Evolutionary conservation across 2,797 vertebrate species (phyloP), one percentile per base, ranked within the genome.

Genomic region (Carapus acus): DNA sequence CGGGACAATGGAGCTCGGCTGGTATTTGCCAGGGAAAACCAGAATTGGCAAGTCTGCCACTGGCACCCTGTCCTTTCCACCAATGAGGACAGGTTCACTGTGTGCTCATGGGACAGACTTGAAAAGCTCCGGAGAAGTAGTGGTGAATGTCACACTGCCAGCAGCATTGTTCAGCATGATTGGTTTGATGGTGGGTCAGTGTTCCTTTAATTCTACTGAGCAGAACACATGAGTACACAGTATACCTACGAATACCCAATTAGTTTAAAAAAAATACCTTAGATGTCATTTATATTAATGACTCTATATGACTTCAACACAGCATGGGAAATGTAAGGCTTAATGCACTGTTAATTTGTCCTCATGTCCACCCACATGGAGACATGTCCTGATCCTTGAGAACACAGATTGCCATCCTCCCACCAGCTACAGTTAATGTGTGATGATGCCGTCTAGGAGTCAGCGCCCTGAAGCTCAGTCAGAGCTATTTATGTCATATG

Each of bases 341-440:
- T 37, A 50, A 49, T n/a, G n/a, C 62, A n/a, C 59, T 38, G 62
- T 43, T 49, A 65, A 19, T 54, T 71, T 71, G 71, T 82, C 74
- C 74, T 78, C 77, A 76, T 39, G 60, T 60, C 64, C 60, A 8
- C 56, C 49, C 71, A 61, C 46, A 31, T 77, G 69, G 79, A 76
- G 81, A 79, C 81, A 83, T n/a, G 77, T 78, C 11, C 54, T 84
- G 84, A 85, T 83, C 79, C 82, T 80, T n/a, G 68, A 79, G 85
- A 82, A 73, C 71, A 85, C 79, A 83, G 63, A 50, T 59, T 6
- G 18, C 70, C 57, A 58, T 23, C 21, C 52, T 62, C 42, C 47
- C 68, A 64, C 44, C 50, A 23, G 52, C 58, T 23, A 34, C 39
- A 58, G 54, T 59, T 58, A 40, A 67, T 75, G 61, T 58, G 67